A percentile compares a stretch with the other conserved stretches of the same genome.
Evolutionary conservation across 2,797 vertebrate genomes (phyloP).

Genomic region (Acestrorhynchus altus): DNA sequence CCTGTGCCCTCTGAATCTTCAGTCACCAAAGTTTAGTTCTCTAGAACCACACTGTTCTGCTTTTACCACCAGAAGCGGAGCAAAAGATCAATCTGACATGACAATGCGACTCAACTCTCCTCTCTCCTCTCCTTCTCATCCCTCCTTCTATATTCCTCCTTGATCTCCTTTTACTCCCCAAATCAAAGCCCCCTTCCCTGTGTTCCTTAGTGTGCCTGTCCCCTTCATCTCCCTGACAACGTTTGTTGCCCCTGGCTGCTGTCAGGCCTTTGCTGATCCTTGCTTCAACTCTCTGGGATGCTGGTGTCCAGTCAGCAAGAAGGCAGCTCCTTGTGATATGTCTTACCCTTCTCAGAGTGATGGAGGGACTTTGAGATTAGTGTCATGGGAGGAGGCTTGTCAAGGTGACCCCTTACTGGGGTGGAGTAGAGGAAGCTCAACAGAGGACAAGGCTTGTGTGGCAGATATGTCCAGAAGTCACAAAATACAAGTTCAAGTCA

Average conservation of each 20-base stretch:
- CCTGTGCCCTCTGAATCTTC: not conserved
- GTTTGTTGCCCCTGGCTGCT: not conserved
- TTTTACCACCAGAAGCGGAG: not conserved
- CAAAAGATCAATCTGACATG: not conserved
- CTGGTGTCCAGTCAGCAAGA: not conserved
- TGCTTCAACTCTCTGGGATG: not conserved
- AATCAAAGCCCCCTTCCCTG: not conserved
- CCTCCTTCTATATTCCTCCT: not conserved
- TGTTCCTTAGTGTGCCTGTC: not conserved
- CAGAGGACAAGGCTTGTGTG: too few relatives aligned
- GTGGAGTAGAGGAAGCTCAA: not conserved
- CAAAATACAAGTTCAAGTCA: too few relatives aligned
- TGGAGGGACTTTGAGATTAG: not conserved
- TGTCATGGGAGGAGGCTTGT: too few relatives aligned
- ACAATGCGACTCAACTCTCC: not conserved
- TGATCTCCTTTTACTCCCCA: not conserved
- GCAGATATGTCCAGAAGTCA: too few relatives aligned
- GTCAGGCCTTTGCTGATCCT: not conserved
- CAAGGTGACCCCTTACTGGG: not conserved
- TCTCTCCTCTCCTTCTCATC: not conserved
- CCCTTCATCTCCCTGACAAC: not conserved
- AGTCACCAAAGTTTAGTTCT: not conserved
- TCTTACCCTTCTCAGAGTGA: not conserved
- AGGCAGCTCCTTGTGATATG: not conserved
- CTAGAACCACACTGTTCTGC: not conserved